phyloP scores from a whole-genome alignment of 30 jellyfish, hydroid and myxozoan species.

The Mastigias papua region DNA sequence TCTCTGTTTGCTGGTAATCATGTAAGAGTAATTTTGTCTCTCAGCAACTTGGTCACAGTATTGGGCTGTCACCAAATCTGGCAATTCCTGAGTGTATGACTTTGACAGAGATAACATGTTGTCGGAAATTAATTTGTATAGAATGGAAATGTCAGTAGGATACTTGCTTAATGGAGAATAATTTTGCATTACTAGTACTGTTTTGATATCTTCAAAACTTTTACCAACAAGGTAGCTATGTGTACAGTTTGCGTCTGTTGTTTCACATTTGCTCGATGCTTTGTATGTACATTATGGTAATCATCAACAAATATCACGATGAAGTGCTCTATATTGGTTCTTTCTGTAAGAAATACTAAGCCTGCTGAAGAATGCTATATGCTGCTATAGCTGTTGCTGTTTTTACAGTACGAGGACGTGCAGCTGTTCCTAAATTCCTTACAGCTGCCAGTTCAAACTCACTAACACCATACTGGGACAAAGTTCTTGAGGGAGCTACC shows the following conservation, averaged over 20 bases:
- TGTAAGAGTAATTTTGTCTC: conserved; percentile 23
- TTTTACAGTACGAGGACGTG: no score
- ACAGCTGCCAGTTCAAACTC: background rate
- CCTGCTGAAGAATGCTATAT: conserved; percentile 1
- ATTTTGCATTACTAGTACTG: background rate
- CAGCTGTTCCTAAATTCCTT: background rate
- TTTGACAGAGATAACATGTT: no score
- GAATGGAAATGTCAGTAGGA: conserved; percentile 21
- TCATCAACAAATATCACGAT: conserved; percentile 39
- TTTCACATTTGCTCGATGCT: conserved; percentile 32
- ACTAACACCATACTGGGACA: background rate
- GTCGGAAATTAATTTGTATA: background rate
- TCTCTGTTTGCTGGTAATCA: conserved; percentile 33
- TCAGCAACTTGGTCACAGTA: conserved; percentile 39
- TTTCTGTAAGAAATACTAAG: background rate
- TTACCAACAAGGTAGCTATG: conserved; percentile 49
- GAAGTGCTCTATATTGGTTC: conserved; percentile 11
- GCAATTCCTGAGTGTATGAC: conserved; percentile 48
- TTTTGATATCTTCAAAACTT: conserved; percentile 27
- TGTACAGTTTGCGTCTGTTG: conserved; percentile 35
- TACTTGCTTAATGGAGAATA: conserved; percentile 1
- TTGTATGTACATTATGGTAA: conserved; percentile 53
- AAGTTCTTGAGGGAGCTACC: background rate
- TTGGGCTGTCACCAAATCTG: conserved; percentile 40
- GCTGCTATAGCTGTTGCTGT: no score